Evolutionary conservation across 2,113 vertebrate species (phyloP).

Genomic region (Marmota monax): DNA sequence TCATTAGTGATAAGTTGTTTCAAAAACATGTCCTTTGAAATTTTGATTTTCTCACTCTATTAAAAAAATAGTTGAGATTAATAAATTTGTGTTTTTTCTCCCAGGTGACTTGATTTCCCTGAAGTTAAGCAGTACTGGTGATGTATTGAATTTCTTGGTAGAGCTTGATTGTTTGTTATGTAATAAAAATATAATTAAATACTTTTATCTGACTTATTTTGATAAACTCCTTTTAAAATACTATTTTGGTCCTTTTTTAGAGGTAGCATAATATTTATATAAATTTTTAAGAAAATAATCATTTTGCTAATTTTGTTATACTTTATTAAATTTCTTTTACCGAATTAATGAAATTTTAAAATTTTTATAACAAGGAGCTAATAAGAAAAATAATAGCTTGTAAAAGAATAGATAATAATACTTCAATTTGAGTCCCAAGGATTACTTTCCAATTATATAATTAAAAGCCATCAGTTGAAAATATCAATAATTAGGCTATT

Average conservation of each 20-base stretch:
- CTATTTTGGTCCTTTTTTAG: background rate
- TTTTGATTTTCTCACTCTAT: background rate
- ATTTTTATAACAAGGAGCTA: constrained; percentile 12
- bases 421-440: background rate
- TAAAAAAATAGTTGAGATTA: background rate
- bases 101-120: background rate
- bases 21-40: background rate
- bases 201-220: constrained; percentile 22
- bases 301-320: constrained; percentile 25
- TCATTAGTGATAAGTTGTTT: background rate
- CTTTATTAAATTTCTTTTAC: constrained; percentile 55
- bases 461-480: constrained; percentile 53
- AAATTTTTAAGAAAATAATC: background rate
- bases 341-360: constrained; percentile 53
- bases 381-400: background rate
- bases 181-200: background rate
- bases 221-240: constrained; percentile 41
- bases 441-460: constrained; percentile 14
- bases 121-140: background rate
- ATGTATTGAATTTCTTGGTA: background rate
- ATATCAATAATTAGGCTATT: background rate
- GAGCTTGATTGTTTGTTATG: constrained; percentile 6
- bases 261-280: background rate
- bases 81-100: background rate
- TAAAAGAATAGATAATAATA: background rate